Percentiles rank a stretch among this genome's conserved stretches.
Evolutionary conservation across 1,140 invertebrate species (phyloP).

Genomic region (Dryas iulia): DNA sequence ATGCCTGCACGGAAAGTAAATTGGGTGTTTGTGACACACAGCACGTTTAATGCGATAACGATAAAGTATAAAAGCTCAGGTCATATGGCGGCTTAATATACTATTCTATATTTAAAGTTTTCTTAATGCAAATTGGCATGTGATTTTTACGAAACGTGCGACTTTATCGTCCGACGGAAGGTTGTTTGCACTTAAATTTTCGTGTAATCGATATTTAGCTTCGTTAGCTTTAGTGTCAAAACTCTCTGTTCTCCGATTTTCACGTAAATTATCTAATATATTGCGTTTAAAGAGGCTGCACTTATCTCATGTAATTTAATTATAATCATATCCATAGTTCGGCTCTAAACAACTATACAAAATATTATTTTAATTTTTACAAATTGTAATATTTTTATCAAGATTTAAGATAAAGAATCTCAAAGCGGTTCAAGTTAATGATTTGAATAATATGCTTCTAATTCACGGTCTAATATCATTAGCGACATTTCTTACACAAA

Average conservation of each 20-base stretch:
- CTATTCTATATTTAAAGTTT: not conserved
- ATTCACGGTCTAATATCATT: not conserved
- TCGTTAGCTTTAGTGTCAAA: no score
- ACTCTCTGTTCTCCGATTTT: no score
- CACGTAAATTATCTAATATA: no score
- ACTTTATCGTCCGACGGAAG: no score
- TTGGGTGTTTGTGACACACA: not conserved
- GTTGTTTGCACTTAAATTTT: no score
- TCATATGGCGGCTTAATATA: not conserved
- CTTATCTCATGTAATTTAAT: no score
- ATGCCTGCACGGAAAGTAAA: not conserved
- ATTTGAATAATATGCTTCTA: not conserved
- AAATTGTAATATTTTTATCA: not conserved
- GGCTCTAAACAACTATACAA: no score
- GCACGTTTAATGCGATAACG: not conserved
- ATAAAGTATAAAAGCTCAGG: not conserved
- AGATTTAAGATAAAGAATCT: not conserved
- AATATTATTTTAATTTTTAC: not conserved
- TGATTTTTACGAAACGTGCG: no score
- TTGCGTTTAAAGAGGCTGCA: no score
- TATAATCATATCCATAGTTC: no score
- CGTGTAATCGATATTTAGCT: no score
- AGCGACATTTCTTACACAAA: not conserved
- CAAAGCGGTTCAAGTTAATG: no score
- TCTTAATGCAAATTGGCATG: not conserved